A percentile compares a stretch with the other conserved stretches of the same genome.
These are phyloP conservation scores for Pogonocichla stellata DNA, from an alignment of 2,113 vertebrate genomes.

Conservation along the genomic window DNA sequence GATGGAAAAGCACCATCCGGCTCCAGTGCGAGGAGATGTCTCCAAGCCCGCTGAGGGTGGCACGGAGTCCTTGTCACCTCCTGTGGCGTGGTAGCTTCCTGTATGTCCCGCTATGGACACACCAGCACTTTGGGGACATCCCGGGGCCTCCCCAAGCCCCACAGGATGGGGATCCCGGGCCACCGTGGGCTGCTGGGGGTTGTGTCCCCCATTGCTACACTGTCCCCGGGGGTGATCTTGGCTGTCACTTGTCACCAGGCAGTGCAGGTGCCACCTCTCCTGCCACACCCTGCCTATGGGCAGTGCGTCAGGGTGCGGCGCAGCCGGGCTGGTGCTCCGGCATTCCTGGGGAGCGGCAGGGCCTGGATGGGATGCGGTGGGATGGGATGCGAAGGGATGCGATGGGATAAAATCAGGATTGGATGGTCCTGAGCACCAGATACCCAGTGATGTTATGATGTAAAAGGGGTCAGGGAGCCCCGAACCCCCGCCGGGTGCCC, in stretches of 20 bases:
- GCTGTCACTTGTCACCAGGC: background rate
- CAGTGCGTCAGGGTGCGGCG: rapidly evolving
- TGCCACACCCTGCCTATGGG: background rate
- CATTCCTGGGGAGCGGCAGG: background rate
- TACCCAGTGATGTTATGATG: too few species aligned
- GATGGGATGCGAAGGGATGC: background rate
- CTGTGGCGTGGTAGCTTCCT: background rate
- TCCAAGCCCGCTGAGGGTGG: rapidly evolving
- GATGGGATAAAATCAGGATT: background rate
- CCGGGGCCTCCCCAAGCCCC: background rate
- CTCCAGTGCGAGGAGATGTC: background rate
- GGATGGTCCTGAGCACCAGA: background rate
- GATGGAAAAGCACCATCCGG: background rate
- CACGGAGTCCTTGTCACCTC: background rate
- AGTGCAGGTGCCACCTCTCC: background rate
- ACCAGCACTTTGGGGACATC: background rate
- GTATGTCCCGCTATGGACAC: background rate
- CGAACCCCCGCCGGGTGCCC: too few species aligned
- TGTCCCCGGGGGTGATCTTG: background rate
- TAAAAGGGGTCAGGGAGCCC: background rate
- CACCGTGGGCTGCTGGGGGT: background rate
- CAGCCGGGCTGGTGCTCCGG: background rate
- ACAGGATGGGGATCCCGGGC: background rate
- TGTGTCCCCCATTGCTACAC: background rate
- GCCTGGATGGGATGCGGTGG: background rate